Base-by-base conservation (phyloP, 2,797 vertebrate genomes). In the Danio aesculapii region DNA sequence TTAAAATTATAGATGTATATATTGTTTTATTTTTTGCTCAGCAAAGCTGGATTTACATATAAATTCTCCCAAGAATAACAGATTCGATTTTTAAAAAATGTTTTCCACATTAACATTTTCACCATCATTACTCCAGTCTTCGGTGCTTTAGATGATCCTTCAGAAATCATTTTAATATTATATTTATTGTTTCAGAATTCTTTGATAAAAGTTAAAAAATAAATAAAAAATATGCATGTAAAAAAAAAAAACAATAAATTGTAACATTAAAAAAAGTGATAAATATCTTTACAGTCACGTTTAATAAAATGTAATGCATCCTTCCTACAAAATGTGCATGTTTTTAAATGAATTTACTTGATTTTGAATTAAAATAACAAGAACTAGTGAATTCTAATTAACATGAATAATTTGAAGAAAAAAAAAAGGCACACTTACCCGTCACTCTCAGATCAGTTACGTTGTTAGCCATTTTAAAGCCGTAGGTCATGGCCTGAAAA, bases 401-500 rank as follows among this genome's bases (percentile, higher is more conserved):
- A 5, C 16, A 30, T 21, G 47, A 50, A 68, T 30, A 1, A 30
- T 30, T 30, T 30, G 30, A 30, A 30, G n/a, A n/a, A n/a, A n/a
- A n/a, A n/a, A n/a, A 30, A 30, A 30, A 30, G 1, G 3, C 30
- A 43, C 11, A 57, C 53, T 79, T 94, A 99, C 98, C 98, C 93
- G 98, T 99, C 86, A 99, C 98, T 86, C 98, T 95, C 87, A 99
- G 93, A 92, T 99, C 98, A 79, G 98, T 98, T 66, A 99, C 97
- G 84, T 94, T 98, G 90, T 98, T 99, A 69, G 97, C 98, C 98
- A 99, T 99, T 93, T 99, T 99, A 92, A 99, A 99, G 85, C 98
- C 98, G 0, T 99, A 99, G 2, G 98, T 99, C 98, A 99, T 99
- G 62, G 98, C 98, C 88, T 99, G 98, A 92, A 99, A 99, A 91